Evolutionary conservation across 2,113 vertebrate species (phyloP).

Genomic region (Kryptolebias marmoratus): DNA sequence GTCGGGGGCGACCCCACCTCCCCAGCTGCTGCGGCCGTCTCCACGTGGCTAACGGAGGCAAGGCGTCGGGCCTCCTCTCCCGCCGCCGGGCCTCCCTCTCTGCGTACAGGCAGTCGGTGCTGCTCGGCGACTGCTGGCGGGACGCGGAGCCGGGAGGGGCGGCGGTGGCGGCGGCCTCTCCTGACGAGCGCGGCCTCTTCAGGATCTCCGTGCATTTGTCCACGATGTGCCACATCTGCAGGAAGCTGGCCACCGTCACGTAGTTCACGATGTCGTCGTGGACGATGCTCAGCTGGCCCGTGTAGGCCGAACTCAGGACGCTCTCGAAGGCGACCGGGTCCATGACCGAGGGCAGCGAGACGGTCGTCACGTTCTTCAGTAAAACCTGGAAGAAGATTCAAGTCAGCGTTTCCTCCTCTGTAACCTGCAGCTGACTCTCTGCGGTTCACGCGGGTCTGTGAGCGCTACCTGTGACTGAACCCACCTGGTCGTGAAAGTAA

Average conservation of each 20-base stretch:
- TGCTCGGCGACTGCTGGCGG: slow-evolving; percentile 82
- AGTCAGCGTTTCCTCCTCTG: background rate
- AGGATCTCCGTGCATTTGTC: slow-evolving; percentile 86
- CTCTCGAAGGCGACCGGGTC: slow-evolving; percentile 83
- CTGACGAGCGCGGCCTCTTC: slow-evolving; percentile 61
- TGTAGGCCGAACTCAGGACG: slow-evolving; percentile 83
- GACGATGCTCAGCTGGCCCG: slow-evolving; percentile 82
- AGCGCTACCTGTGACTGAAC: background rate
- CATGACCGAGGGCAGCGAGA: slow-evolving; percentile 83
- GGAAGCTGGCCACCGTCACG: slow-evolving; percentile 84
- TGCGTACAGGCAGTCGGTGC: slow-evolving; percentile 77
- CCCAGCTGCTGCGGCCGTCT: slow-evolving; percentile 77
- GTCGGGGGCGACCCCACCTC: slow-evolving; percentile 64
- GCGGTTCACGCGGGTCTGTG: too few relatives aligned
- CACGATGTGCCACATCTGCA: slow-evolving; percentile 87
- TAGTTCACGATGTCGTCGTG: slow-evolving; percentile 84
- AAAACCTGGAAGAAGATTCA: slow-evolving; percentile 67
- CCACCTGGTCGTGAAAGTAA: slow-evolving; percentile 88
- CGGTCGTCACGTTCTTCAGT: slow-evolving; percentile 82
- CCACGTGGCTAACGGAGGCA: slow-evolving; percentile 80
- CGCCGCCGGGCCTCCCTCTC: slow-evolving; percentile 64
- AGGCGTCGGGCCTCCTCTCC: slow-evolving; percentile 62
- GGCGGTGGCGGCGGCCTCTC: slow-evolving; percentile 33
- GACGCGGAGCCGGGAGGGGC: slow-evolving; percentile 52
- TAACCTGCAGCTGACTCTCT: too few relatives aligned